Evolutionary conservation across 2,113 vertebrate genomes (phyloP).

Genomic region (Aepyceros melampus): DNA sequence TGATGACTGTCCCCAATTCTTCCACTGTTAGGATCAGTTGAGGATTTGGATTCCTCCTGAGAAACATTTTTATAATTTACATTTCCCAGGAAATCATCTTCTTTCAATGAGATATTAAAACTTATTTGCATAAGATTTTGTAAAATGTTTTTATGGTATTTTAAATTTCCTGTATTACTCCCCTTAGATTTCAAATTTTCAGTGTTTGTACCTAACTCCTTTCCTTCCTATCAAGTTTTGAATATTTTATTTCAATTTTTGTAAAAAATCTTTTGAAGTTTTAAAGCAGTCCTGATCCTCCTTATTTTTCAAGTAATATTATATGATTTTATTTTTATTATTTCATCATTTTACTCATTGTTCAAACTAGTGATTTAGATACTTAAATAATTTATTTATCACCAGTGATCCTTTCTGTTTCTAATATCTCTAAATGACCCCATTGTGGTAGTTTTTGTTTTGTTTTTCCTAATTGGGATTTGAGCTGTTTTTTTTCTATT

Average conservation of each 20-base stretch:
- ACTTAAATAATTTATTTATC: background rate
- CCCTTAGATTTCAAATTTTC: conserved; percentile 31
- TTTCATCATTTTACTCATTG: background rate
- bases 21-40: background rate
- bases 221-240: background rate
- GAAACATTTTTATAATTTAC: conserved; percentile 41
- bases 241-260: background rate
- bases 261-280: background rate
- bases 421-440: background rate
- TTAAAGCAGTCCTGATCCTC: background rate
- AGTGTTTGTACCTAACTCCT: background rate
- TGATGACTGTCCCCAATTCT: conserved; percentile 8
- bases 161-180: conserved; percentile 63
- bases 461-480: background rate
- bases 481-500: background rate
- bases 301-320: background rate
- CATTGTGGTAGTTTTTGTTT: background rate
- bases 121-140: conserved; percentile 31
- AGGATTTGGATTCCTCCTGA: conserved; percentile 22
- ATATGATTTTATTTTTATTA: background rate
- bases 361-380: background rate
- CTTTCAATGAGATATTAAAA: conserved; percentile 60
- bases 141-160: conserved; percentile 31
- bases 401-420: background rate
- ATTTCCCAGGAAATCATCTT: conserved; percentile 43